Evolutionary conservation across 2,113 vertebrate species (phyloP).

Genomic region (Hymenochirus boettgeri): DNA sequence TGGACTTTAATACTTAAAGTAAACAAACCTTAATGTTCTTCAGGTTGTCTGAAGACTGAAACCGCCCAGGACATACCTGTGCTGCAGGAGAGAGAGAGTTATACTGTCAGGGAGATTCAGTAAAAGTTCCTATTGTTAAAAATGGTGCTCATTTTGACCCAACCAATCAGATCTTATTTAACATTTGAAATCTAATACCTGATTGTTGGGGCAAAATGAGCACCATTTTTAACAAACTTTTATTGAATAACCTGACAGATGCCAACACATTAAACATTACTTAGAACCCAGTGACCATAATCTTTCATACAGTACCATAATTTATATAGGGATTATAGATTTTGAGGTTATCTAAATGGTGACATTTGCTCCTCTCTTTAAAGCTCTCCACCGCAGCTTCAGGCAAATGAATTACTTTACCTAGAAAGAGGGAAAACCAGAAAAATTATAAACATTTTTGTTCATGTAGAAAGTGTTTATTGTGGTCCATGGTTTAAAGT

Average conservation of each 20-base stretch:
- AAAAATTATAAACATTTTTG: not conserved
- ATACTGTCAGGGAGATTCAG: not conserved
- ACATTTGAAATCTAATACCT: no score
- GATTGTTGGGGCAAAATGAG: no score
- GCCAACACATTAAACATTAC: no score
- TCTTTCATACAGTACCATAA: conserved; percentile 11
- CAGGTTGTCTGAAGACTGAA: not conserved
- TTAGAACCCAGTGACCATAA: no score
- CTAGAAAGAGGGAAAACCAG: not conserved
- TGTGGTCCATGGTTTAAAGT: no score
- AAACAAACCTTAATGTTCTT: conserved; percentile 9
- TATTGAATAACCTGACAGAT: no score
- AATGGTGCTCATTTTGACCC: no score
- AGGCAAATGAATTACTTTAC: not conserved
- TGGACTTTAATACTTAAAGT: no score
- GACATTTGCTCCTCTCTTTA: conserved; percentile 17
- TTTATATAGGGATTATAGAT: not conserved
- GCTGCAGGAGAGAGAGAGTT: conserved; percentile 10
- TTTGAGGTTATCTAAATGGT: not conserved
- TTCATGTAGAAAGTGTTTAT: no score
- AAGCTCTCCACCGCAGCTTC: not conserved
- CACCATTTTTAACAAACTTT: no score
- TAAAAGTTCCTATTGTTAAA: no score
- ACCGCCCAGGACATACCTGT: conserved; percentile 6
- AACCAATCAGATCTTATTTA: no score